Evolutionary conservation across 30 jellyfish, hydroid and myxozoan species (phyloP), one percentile per base, ranked within the genome.

Genomic region (Aurelia aurita complex sp. Pacific): DNA sequence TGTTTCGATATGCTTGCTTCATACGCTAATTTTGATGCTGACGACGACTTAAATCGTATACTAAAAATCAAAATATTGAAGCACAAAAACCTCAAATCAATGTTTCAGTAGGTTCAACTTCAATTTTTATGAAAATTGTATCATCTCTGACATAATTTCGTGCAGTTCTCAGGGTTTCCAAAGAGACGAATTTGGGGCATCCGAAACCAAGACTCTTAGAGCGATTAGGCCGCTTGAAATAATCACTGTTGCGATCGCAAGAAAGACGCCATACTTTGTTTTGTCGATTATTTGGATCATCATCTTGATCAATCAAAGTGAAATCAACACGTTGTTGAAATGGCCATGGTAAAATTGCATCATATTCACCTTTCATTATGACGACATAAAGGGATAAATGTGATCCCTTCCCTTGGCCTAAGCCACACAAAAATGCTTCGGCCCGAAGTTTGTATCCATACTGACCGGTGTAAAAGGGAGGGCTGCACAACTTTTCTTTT

Each of bases 311-410:
- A 35, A 94, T 94, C 76, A 94, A 71, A 14, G 94, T 74, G 74
- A 94, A 94, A 64, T 94, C 98, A 34, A 94, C 98, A 33, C 91
- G 89, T 64, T 94, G 98, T 73, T 89, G 91, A 74, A 94, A 94
- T 29, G 98, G 98, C 98, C 98, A 94, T 29, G 98, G 98, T 75
- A 94, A 89, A n/a, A 94, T 94, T 34, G 98, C 98, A 68, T 94
- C 98, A 73, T 86, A 94, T 46, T 94, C 98, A 0, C 98, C 98
- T 87, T 94, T 94, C 98, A 94, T 94, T 63, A 94, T 94, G 5
- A 94, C 98, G 62, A 94, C 98, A 64, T 94, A 94, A 73, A 94
- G 74, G 0, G 98, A 94, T 17, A 94, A 77, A 71, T 94, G 98
- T 10, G 97, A 80, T n/a, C 98, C 98, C 64, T 94, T 94, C 15